phyloP scores from a whole-genome alignment of 2,797 vertebrate species.

The Botia almorhae region DNA sequence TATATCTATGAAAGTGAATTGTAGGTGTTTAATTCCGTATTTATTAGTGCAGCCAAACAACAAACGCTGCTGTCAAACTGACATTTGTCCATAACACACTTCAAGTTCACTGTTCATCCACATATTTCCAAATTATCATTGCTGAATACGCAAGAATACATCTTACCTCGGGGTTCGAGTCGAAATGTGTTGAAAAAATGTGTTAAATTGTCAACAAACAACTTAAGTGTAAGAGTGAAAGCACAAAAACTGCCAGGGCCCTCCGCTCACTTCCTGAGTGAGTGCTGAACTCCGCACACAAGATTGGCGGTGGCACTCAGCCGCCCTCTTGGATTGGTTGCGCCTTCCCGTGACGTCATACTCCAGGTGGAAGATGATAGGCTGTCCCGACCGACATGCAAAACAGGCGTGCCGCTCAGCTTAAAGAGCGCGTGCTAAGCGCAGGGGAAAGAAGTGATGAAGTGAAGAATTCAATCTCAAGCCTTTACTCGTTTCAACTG shows the following conservation, averaged over 20 bases:
- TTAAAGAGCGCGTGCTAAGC: slow-evolving; percentile 40
- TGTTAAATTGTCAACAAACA: neutral
- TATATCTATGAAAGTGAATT: neutral
- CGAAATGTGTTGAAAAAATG: neutral
- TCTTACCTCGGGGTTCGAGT: slow-evolving; percentile 7
- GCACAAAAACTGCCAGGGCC: slow-evolving; percentile 18
- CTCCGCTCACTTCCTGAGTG: slow-evolving; percentile 57
- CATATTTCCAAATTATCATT: neutral
- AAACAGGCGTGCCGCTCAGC: slow-evolving; percentile 25
- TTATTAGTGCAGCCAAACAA: neutral
- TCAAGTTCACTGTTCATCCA: neutral
- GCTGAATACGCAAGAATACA: fast-evolving
- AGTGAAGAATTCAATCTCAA: too few species aligned
- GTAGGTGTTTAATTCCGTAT: neutral
- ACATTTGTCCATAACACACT: neutral
- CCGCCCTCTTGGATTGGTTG: slow-evolving; percentile 59
- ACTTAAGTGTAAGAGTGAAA: slow-evolving; percentile 23
- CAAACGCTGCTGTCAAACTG: slow-evolving; percentile 15
- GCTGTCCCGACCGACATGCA: slow-evolving; percentile 37
- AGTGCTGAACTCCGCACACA: slow-evolving; percentile 60
- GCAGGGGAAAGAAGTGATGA: too few species aligned
- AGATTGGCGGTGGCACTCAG: slow-evolving; percentile 66
- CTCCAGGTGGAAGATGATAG: slow-evolving; percentile 50
- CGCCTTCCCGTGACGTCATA: slow-evolving; percentile 48
- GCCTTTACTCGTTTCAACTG: too few species aligned